Evolutionary conservation across 2,797 vertebrate genomes (phyloP), one percentile per base, ranked within the genome.

Genomic region (Morus bassanus): DNA sequence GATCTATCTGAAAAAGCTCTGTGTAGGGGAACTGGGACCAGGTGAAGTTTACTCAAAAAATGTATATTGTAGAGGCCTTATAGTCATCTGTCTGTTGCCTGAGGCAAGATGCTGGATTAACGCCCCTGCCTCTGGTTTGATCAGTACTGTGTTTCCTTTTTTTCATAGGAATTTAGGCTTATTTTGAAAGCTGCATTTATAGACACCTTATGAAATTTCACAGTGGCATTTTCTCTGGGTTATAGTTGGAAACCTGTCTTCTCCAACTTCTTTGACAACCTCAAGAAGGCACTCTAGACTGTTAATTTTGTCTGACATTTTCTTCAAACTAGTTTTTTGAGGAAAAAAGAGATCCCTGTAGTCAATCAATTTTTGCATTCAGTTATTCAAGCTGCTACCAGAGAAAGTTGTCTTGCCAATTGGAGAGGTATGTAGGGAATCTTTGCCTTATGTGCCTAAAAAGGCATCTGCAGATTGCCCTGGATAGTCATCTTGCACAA

Each of bases 371-470:
- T 79, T 80, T 67, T 91, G 50, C 67, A 89, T 91, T 94, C 54
- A 85, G 95, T 95, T 93, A 85, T 92, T 93, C 56, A 88, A 67
- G 23, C 33, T 91, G 23, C 70, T 95, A 85, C 73, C 75, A 93
- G 82, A 93, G 67, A 79, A 93, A 94, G 22, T 53, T 74, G 35
- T 75, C 45, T 85, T 85, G 91, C 70, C 88, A 94, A 2, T 8
- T 89, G 65, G 61, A 85, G 37, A 94, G 35, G 72, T 80, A 88
- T 1, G 10, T 14, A 85, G 70, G 82, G 91, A 93, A 95, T 92
- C 65, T 82, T 93, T 89, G 86, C 43, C 64, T 91, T 70, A 73
- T 41, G 57, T 90, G 67, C 50, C 89, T 74, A 53, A 91, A 91
- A 95, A 50, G n/a, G 51, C 75, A 70, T 73, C 64, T 67, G 43